phyloP scores from a whole-genome alignment of 2,888 invertebrate genomes.

The Alloplasta piceator region DNA sequence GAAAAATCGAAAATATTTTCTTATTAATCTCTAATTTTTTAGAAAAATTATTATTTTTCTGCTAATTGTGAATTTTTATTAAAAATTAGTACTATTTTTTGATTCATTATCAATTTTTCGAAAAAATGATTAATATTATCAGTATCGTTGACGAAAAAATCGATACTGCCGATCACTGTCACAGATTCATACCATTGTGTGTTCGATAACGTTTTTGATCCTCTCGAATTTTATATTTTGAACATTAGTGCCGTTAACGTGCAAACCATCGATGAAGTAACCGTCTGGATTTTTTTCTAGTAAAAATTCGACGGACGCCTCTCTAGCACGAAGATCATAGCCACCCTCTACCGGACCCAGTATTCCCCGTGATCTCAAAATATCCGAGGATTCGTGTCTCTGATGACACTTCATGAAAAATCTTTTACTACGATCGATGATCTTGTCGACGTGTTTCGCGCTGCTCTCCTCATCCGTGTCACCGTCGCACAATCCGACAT shows the following conservation, averaged over 20 bases:
- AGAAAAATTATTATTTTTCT: not conserved
- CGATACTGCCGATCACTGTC: no score
- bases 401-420: constrained; percentile 89
- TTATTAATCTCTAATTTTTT: no score
- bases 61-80: not conserved
- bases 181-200: constrained; percentile 85
- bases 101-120: no score
- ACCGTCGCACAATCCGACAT: constrained; percentile 92
- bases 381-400: constrained; percentile 86
- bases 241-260: constrained; percentile 88
- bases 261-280: constrained; percentile 92
- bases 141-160: no score
- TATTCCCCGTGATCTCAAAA: constrained; percentile 84
- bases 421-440: constrained; percentile 88
- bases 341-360: constrained; percentile 92
- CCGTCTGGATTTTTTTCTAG: constrained; percentile 87
- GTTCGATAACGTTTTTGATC: constrained; percentile 86
- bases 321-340: constrained; percentile 87
- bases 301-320: constrained; percentile 87
- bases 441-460: constrained; percentile 89
- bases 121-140: no score
- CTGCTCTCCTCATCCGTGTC: constrained; percentile 88
- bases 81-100: no score
- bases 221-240: constrained; percentile 84
- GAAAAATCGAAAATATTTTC: no score